phyloP scores from a whole-genome alignment of 2,797 vertebrate genomes.

The Pempheris klunzingeri region DNA sequence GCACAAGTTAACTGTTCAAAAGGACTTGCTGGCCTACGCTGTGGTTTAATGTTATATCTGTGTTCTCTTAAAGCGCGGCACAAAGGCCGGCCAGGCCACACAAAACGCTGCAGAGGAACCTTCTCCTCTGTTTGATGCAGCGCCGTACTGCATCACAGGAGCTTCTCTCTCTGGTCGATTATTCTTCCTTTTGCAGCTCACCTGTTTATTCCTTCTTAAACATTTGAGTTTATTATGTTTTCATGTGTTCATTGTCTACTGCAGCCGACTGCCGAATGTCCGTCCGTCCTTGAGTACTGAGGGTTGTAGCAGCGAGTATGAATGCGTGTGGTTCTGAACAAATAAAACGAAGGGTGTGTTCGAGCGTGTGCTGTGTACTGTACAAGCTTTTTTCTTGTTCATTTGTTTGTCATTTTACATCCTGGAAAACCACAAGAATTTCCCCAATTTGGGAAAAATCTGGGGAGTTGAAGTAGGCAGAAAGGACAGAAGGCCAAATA shows the following conservation, averaged over 20 bases:
- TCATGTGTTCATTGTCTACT: background rate
- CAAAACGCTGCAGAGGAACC: conserved; percentile 26
- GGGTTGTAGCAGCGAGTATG: background rate
- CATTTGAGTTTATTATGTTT: background rate
- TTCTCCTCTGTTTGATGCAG: conserved; percentile 3
- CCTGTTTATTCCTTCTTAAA: background rate
- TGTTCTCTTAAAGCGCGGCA: conserved; percentile 69
- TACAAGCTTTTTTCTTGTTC: conserved; percentile 10
- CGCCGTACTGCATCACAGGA: background rate
- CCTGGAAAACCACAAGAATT: conserved; percentile 30
- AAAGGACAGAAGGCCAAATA: background rate
- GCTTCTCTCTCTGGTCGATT: background rate
- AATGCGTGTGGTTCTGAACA: background rate
- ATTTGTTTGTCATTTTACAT: conserved; percentile 31
- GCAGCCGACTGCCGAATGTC: too few species aligned
- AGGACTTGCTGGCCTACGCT: conserved; percentile 64
- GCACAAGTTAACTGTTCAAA: conserved; percentile 76
- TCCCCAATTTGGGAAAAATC: conserved; percentile 23
- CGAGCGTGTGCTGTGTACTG: background rate
- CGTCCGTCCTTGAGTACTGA: conserved; percentile 2
- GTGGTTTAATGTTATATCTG: conserved; percentile 79
- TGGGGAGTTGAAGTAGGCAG: conserved; percentile 21
- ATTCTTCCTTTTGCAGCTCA: background rate
- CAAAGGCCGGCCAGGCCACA: conserved; percentile 49
- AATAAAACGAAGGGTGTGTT: conserved; percentile 15